Evolutionary conservation across 2,797 vertebrate species (phyloP).

Genomic region (Chanos chanos): DNA sequence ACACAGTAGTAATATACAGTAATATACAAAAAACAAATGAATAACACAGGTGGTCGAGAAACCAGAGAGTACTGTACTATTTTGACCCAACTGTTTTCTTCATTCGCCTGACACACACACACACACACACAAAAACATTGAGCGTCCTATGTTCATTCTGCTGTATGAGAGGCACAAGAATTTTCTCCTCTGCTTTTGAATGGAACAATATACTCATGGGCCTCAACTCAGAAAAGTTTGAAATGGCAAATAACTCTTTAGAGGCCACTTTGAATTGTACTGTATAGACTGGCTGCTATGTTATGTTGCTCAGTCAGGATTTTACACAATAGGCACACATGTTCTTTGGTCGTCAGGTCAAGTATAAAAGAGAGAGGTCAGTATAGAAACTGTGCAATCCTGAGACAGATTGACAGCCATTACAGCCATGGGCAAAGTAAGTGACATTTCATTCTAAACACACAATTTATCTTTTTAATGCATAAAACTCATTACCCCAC

Average conservation of each 20-base stretch:
- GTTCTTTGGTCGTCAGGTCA: conserved; percentile 50
- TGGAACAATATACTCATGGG: conserved; percentile 48
- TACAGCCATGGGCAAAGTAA: background rate
- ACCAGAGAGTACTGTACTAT: too few species aligned
- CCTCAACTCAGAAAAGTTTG: conserved; percentile 62
- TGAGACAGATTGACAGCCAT: conserved; percentile 4
- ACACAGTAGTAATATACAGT: too few species aligned
- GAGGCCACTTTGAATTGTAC: conserved; percentile 58
- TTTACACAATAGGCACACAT: conserved; percentile 65
- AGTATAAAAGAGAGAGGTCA: conserved; percentile 63
- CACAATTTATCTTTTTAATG: background rate
- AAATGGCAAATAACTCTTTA: conserved; percentile 50
- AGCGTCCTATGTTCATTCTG: background rate
- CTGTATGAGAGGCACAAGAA: background rate
- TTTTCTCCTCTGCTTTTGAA: background rate
- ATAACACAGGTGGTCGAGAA: too few species aligned
- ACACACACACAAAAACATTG: too few species aligned
- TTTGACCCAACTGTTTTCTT: too few species aligned
- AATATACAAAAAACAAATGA: too few species aligned
- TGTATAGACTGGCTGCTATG: conserved; percentile 49
- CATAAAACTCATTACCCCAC: background rate
- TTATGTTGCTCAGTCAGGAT: conserved; percentile 68
- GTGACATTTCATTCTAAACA: background rate
- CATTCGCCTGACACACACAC: too few species aligned
- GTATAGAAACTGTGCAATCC: conserved; percentile 10